Base-by-base conservation (phyloP, 1,140 invertebrate genomes). In the Cheumatopsyche charites region DNA sequence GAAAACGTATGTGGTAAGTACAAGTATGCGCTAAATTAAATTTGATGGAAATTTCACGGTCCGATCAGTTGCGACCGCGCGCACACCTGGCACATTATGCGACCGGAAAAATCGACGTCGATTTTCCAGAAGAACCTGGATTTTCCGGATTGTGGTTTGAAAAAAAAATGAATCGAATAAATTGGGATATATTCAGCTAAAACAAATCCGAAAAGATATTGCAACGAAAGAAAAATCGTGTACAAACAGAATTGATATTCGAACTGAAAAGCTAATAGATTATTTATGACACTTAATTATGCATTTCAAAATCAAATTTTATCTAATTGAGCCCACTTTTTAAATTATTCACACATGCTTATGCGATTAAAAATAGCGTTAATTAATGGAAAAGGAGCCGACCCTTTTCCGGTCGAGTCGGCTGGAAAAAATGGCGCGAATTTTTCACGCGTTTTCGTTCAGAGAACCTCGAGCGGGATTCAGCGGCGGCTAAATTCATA, bases 71-170 rank as follows among this genome's bases (percentile, higher is more conserved):
- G 15, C 9, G 15, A 17, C 47, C 15, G 47, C 17, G 19, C 55
- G 55, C 13, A 23, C 55, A 13, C 23, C 19, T 21, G 13, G 55
- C 19, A 12, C 17, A 58, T 21, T 21, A 23, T 13, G 17, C 55
- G 55, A 13, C 55, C 19, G 19, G 55, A 47, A 47, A 47, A 47
- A 47, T 58, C 55, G 21, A 25, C 55, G 29, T 36, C 55, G 23
- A 58, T 58, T 58, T 58, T 58, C 21, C 55, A 23, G 55, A 58
- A 19, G 23, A 58, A 58, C 21, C 25, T 58, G 11, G 55, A 58
- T 58, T 47, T 47, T 47, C 43, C 43, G 43, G 43, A 47, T n/a
- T 13, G 43, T 13, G 12, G 43, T 13, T 13, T 4, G 43, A 12
- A 58, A 36, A 58, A 58, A 58, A 21, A 23, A 19, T 9, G 17